phyloP scores from a whole-genome alignment of 2,797 vertebrate species.

The Caiman crocodilus region DNA sequence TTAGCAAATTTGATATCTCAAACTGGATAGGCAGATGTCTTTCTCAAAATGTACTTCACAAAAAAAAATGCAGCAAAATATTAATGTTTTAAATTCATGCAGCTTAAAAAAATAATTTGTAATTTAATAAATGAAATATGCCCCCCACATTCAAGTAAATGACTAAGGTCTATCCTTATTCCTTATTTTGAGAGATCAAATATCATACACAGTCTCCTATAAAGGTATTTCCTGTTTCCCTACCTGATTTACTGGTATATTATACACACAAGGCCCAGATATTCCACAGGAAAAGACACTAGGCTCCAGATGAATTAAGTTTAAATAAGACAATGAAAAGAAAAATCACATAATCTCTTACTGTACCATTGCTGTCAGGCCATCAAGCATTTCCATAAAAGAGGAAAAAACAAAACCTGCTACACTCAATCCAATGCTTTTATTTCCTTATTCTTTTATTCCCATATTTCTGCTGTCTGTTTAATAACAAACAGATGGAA shows the following conservation, averaged over 20 bases:
- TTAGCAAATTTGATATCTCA: neutral
- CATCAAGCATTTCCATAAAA: neutral
- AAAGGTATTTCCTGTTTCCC: neutral
- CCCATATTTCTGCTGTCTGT: accelerated
- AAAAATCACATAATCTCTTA: neutral
- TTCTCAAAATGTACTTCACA: neutral
- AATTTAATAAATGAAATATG: no score
- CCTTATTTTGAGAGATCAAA: neutral
- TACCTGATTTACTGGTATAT: neutral
- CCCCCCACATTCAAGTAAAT: no score
- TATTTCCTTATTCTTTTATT: neutral
- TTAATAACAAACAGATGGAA: neutral
- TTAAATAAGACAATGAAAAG: neutral
- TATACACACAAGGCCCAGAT: neutral
- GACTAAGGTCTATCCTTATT: neutral
- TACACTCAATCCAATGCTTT: neutral
- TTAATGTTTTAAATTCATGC: neutral
- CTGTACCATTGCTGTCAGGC: neutral
- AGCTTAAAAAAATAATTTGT: neutral
- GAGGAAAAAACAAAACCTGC: neutral
- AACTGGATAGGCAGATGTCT: neutral
- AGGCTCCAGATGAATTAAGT: neutral
- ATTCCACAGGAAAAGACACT: neutral
- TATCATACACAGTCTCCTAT: no score
- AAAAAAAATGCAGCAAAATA: neutral